A percentile compares a stretch with the other conserved stretches of the same genome.
phyloP scores from a whole-genome alignment of 2,797 vertebrate genomes.

The Hyperoplus immaculatus region DNA sequence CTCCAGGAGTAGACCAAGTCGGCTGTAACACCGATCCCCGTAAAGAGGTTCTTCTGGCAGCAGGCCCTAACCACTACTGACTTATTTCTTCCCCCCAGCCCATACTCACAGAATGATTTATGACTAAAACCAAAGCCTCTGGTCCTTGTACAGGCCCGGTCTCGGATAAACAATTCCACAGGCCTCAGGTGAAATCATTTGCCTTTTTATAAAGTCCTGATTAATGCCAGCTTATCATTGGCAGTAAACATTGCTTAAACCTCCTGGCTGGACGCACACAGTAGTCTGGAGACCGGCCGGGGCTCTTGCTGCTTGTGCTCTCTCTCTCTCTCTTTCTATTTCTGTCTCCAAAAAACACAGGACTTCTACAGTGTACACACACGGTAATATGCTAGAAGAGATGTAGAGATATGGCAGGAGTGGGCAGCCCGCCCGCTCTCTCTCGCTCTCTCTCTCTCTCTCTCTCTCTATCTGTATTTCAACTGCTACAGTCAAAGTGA shows the following conservation, averaged over 20 bases:
- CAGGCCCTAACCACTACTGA: conserved; percentile 38
- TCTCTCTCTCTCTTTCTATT: conserved; percentile 59
- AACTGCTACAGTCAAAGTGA: conserved; percentile 68
- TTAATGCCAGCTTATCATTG: conserved; percentile 74
- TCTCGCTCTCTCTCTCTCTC: background rate
- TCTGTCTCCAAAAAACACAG: conserved; percentile 62
- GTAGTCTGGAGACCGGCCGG: conserved; percentile 59
- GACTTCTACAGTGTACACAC: conserved; percentile 65
- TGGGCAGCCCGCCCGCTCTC: conserved; percentile 66
- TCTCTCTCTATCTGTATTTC: conserved; percentile 59
- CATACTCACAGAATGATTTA: conserved; percentile 62
- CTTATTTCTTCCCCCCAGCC: conserved; percentile 34
- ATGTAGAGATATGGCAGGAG: conserved; percentile 75
- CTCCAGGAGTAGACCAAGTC: conserved; percentile 47
- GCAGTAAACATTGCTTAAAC: conserved; percentile 63
- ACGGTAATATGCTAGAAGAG: conserved; percentile 65
- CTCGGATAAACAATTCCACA: conserved; percentile 63
- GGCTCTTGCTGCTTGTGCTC: conserved; percentile 7
- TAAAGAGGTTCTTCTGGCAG: conserved; percentile 65
- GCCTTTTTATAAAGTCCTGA: conserved; percentile 68
- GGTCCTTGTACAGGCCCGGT: conserved; percentile 37
- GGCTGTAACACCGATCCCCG: conserved; percentile 44
- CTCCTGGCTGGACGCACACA: conserved; percentile 57
- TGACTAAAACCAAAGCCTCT: conserved; percentile 58
- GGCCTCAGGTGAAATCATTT: conserved; percentile 77